Percentiles rank a stretch among this genome's conserved stretches.
phyloP scores from a whole-genome alignment of 2,888 invertebrate species.

The Idaea biselata region DNA sequence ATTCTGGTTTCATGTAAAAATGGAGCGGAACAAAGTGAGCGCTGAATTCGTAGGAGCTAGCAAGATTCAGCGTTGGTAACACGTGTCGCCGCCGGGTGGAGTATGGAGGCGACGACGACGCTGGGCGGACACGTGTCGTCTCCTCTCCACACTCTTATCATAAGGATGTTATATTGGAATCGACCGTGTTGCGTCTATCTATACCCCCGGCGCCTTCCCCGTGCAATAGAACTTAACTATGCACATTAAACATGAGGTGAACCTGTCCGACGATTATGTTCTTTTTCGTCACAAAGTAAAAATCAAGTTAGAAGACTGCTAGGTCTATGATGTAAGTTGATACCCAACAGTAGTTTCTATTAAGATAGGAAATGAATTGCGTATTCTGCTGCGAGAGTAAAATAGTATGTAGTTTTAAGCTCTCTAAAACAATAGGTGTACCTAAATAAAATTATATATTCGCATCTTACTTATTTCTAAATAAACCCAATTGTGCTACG shows the following conservation, averaged over 20 bases:
- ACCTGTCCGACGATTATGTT: conserved; percentile 61
- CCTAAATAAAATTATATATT: too few species aligned
- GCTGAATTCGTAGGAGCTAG: conserved; percentile 58
- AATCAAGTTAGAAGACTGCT: too few species aligned
- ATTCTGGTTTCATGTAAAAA: conserved; percentile 68
- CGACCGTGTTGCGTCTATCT: conserved; percentile 43
- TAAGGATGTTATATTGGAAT: conserved; percentile 54
- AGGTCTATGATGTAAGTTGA: not conserved
- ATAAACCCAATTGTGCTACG: too few species aligned
- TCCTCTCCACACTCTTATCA: conserved; percentile 54
- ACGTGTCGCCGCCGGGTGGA: conserved; percentile 54
- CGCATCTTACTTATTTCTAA: too few species aligned
- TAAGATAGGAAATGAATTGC: too few species aligned
- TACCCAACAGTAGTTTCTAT: too few species aligned
- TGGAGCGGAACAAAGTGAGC: conserved; percentile 63
- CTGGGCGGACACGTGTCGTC: conserved; percentile 68
- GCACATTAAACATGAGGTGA: conserved; percentile 74
- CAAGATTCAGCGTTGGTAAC: conserved; percentile 60
- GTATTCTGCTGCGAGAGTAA: too few species aligned
- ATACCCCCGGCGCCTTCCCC: conserved; percentile 40
- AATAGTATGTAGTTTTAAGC: too few species aligned
- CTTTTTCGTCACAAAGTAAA: not conserved
- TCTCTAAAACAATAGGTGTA: too few species aligned
- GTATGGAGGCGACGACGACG: conserved; percentile 44
- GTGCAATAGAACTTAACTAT: conserved; percentile 57